Base-by-base conservation (phyloP, 2,888 invertebrate genomes). In the Plagiodera versicolora region DNA sequence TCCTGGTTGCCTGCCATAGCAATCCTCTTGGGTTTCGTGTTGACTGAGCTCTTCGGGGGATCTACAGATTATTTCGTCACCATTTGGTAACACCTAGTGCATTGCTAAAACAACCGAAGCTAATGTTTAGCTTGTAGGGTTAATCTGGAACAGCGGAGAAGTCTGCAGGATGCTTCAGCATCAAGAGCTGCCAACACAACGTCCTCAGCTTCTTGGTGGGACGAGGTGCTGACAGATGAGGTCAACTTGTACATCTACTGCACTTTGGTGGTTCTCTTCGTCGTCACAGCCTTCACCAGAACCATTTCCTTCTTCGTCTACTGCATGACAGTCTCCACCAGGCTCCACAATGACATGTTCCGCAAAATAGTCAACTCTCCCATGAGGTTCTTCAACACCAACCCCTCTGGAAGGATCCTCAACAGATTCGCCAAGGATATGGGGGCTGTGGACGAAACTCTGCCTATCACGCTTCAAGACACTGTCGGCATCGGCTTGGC, bases 41-140 rank as follows among this genome's bases (percentile, higher is more conserved):
- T 87, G 0, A 84, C 91, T 0, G 93, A 93, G 79, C 70, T 85
- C 5, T 79, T 89, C 39, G 90, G 89, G 1, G 92, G 91, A 9
- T 85, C 85, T 5, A 86, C 89, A 0, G 94, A 94, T 77, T 92
- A 87, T 80, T 94, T 91, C 82, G 85, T 92, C 6, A 86, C 89
- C 5, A 87, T 85, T 74, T 93, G 92, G 92, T 88, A 71, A 81
- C 17, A n/a, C 80, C n/a, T n/a, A n/a, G n/a, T n/a, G n/a, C n/a
- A n/a, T n/a, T n/a, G n/a, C n/a, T n/a, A n/a, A n/a, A n/a, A n/a
- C n/a, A n/a, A n/a, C n/a, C n/a, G n/a, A n/a, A n/a, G n/a, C n/a
- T 8, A 50, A 6, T 17, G 2, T 20, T 44, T n/a, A 49, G 24
- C 30, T 66, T 68, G 50, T 51, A 74, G 74, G 76, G 74, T 76